A percentile compares a stretch with the other conserved stretches of the same genome.
Conservation (phyloP, 1,140 invertebrate species). For the Brachionus rubens region DNA sequence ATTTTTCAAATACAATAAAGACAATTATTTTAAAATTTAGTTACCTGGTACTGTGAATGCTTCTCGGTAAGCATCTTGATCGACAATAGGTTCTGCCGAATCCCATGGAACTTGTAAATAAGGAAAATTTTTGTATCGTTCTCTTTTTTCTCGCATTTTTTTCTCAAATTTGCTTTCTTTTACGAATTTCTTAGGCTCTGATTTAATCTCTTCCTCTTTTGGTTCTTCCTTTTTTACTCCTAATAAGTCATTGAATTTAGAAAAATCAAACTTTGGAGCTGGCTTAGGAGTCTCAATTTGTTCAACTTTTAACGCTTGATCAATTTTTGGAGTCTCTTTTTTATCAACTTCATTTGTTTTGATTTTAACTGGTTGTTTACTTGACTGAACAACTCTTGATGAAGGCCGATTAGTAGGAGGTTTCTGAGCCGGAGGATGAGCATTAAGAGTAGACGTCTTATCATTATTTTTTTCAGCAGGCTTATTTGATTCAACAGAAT, state of each 20-base stretch:
- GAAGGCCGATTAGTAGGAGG: too few relatives aligned
- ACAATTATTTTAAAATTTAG: background rate
- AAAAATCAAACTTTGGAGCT: background rate
- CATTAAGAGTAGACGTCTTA: too few relatives aligned
- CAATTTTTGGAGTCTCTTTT: background rate
- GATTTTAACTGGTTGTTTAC: too few relatives aligned
- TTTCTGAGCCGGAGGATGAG: too few relatives aligned
- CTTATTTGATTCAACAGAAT: too few relatives aligned
- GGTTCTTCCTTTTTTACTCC: background rate
- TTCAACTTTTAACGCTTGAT: background rate
- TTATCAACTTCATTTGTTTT: too few relatives aligned
- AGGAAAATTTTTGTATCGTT: slow-evolving; percentile 17
- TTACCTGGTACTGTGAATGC: slow-evolving; percentile 25
- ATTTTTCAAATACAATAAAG: background rate
- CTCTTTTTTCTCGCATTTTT: slow-evolving; percentile 34
- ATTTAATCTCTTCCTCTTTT: background rate
- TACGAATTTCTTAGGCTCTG: background rate
- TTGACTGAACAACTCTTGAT: too few relatives aligned
- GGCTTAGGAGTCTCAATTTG: background rate
- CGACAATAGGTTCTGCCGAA: background rate
- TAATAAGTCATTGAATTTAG: slow-evolving; percentile 10
- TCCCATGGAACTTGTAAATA: slow-evolving; percentile 29
- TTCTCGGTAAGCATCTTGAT: background rate
- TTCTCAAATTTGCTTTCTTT: slow-evolving; percentile 20
- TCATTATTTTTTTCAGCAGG: too few relatives aligned